Evolutionary conservation across 2,797 vertebrate species (phyloP), one percentile per base, ranked within the genome.

Genomic region (Leptoclinus maculatus): DNA sequence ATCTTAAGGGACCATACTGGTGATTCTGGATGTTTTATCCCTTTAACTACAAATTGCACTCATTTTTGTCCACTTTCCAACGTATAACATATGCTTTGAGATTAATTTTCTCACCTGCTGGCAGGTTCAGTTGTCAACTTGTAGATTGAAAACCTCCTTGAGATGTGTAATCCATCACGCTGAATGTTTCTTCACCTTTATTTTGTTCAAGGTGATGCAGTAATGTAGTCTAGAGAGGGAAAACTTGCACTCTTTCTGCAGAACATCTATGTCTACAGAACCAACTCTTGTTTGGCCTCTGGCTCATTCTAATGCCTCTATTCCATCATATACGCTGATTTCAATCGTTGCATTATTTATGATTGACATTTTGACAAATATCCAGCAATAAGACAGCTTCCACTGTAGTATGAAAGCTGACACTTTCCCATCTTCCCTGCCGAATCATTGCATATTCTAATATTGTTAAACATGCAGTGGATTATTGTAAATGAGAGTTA

Each of bases 161-260:
- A 78, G 67, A 88, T 13, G 41, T 27, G 68, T 38, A 71, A 89
- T 89, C 77, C 81, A 83, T 91, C 90, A 88, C 60, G 3, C 25
- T 47, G 41, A 60, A 39, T 53, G 39, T 86, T 86, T 88, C 36
- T 77, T 84, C 80, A 87, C 66, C 65, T 83, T 86, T 59, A 29
- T 25, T 71, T 78, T 79, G 51, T 56, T 81, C 82, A 90, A 91
- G 85, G 86, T 88, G 78, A 87, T 58, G 34, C 38, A 58, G 76
- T 29, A 67, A 75, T 59, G 70, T 1, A 36, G 49, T 25, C 51
- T 45, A n/a, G 34, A 64, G 69, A 58, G 54, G n/a, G 23, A 62
- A 68, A 74, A 71, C 6, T 16, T 21, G 2, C 7, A 16, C 2
- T 27, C 34, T 0, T 68, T 21, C 23, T 27, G 36, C 16, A 56